Percentiles rank a stretch among this genome's conserved stretches.
Evolutionary conservation across 2,888 invertebrate species (phyloP).

Genomic region (Portevinia maculata): DNA sequence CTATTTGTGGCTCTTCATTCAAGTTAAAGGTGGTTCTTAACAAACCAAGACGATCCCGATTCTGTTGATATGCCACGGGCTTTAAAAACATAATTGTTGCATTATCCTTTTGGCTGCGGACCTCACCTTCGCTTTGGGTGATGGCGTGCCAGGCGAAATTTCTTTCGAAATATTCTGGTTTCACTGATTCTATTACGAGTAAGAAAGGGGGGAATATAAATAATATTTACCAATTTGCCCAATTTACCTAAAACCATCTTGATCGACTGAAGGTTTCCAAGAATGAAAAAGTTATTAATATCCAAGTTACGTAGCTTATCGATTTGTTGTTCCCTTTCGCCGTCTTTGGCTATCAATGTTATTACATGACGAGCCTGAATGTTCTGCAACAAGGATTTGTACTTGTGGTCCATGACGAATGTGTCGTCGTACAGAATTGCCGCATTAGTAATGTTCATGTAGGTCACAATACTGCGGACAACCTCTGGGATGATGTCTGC

Average conservation of each 20-base stretch:
- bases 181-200: slow-evolving; percentile 85
- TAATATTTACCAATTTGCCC: background rate
- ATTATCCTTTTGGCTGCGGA: slow-evolving; percentile 90
- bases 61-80: slow-evolving; percentile 88
- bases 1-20: slow-evolving; percentile 88
- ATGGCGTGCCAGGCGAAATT: slow-evolving; percentile 95
- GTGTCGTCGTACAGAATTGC: slow-evolving; percentile 95
- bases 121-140: slow-evolving; percentile 89
- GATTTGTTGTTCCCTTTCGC: slow-evolving; percentile 86
- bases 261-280: slow-evolving; percentile 89
- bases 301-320: slow-evolving; percentile 90
- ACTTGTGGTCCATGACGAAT: slow-evolving; percentile 97
- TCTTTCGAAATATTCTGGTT: slow-evolving; percentile 90
- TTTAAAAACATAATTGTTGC: slow-evolving; percentile 90
- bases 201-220: background rate
- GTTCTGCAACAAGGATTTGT: slow-evolving; percentile 94
- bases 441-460: slow-evolving; percentile 94
- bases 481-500: slow-evolving; percentile 93
- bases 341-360: slow-evolving; percentile 86
- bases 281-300: slow-evolving; percentile 94
- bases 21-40: slow-evolving; percentile 89
- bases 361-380: slow-evolving; percentile 96
- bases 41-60: slow-evolving; percentile 88
- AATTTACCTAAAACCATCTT: slow-evolving; percentile 86
- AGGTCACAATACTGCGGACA: slow-evolving; percentile 90